phyloP scores from a whole-genome alignment of 2,888 invertebrate species.

The Hipparchia semele region DNA sequence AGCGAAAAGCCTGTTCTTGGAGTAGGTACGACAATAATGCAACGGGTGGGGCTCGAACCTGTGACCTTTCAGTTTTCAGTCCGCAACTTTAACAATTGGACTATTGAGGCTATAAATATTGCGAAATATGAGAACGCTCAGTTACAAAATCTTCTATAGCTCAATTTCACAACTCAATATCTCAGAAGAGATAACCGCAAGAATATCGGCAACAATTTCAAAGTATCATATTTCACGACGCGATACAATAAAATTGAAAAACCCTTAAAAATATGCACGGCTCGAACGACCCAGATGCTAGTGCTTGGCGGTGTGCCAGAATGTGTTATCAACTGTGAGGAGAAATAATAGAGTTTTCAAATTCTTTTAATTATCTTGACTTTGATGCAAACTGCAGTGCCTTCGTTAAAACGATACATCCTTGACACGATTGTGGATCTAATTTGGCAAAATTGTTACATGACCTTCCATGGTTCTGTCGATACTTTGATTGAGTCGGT shows the following conservation, averaged over 20 bases:
- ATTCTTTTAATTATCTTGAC: constrained; percentile 78
- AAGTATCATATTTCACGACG: constrained; percentile 40
- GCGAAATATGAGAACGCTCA: neutral
- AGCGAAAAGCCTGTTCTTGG: no score
- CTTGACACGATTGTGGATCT: constrained; percentile 46
- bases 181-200: constrained; percentile 31
- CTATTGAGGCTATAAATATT: neutral
- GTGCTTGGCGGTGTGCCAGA: constrained; percentile 67
- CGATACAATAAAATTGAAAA: constrained; percentile 48
- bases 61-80: no score
- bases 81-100: no score
- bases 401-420: constrained; percentile 45
- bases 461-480: neutral
- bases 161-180: constrained; percentile 27
- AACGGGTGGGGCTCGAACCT: no score
- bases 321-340: constrained; percentile 67
- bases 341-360: constrained; percentile 65
- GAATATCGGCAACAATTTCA: constrained; percentile 30
- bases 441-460: constrained; percentile 22
- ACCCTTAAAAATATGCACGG: constrained; percentile 47
- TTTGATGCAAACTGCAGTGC: constrained; percentile 54
- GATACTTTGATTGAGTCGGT: neutral
- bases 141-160: constrained; percentile 1
- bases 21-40: no score
- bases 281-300: constrained; percentile 72